phyloP scores from a whole-genome alignment of 2,888 invertebrate species.

The Brenthis daphne region DNA sequence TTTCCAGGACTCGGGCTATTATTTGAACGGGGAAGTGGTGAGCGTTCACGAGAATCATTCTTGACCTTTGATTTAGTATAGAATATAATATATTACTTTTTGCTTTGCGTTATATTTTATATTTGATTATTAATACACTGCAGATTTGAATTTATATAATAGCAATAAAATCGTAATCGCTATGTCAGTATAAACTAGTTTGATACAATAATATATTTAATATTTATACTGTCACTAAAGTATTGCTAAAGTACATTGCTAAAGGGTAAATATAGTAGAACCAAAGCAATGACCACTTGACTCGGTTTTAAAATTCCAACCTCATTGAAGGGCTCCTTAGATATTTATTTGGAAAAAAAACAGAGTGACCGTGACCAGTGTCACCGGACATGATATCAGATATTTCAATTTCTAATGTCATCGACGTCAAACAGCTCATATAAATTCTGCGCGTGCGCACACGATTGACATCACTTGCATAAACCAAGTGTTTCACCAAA shows the following conservation, averaged over 20 bases:
- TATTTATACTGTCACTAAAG: too few relatives aligned
- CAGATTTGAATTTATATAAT: too few relatives aligned
- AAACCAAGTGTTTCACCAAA: slow-evolving; percentile 5
- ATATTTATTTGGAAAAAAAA: not conserved
- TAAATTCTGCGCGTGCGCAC: slow-evolving; percentile 53
- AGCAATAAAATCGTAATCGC: too few relatives aligned
- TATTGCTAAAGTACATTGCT: too few relatives aligned
- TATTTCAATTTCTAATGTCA: slow-evolving; percentile 41
- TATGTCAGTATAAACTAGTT: too few relatives aligned
- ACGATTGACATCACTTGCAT: slow-evolving; percentile 28
- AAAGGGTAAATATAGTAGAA: too few relatives aligned
- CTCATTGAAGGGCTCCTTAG: too few relatives aligned
- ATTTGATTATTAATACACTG: too few relatives aligned
- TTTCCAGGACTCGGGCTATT: slow-evolving; percentile 24
- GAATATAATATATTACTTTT: slow-evolving; percentile 1
- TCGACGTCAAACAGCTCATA: slow-evolving; percentile 48
- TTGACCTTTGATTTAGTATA: slow-evolving; percentile 1
- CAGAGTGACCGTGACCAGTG: slow-evolving; percentile 23
- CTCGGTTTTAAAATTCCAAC: too few relatives aligned
- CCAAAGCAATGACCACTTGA: too few relatives aligned
- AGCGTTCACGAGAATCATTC: not conserved
- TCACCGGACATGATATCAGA: slow-evolving; percentile 23
- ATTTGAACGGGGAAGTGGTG: not conserved
- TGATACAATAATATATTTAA: too few relatives aligned
- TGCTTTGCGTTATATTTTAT: too few relatives aligned